These are phyloP conservation scores for Anagrus nilaparvatae DNA, from an alignment of 1,140 invertebrate species.

Conservation along the genomic window DNA sequence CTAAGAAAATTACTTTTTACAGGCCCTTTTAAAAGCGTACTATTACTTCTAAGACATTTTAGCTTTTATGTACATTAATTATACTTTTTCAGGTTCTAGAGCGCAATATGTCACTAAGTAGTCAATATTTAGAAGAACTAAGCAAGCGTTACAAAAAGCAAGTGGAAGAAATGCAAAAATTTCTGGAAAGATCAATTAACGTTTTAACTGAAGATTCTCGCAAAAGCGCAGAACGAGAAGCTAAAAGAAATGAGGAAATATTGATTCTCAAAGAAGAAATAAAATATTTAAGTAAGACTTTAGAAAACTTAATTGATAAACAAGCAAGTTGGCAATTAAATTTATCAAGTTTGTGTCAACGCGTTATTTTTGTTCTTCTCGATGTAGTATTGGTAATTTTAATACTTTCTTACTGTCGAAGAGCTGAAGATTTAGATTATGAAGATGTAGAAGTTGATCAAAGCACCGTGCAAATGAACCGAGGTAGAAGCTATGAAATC, in stretches of 20 bases:
- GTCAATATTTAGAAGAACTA: constrained; percentile 90
- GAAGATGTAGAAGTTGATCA: constrained; percentile 11
- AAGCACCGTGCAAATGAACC: background rate
- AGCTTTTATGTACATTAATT: constrained; percentile 5
- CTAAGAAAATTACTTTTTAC: no score
- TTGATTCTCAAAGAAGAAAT: constrained; percentile 49
- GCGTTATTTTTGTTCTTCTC: constrained; percentile 42
- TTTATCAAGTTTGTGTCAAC: constrained; percentile 46
- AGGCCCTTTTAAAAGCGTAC: background rate
- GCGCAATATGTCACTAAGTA: constrained; percentile 90
- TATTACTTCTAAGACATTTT: background rate
- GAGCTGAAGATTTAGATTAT: constrained; percentile 19
- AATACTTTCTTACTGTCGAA: constrained; percentile 40
- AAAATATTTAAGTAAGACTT: constrained; percentile 42
- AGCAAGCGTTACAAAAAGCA: constrained; percentile 91
- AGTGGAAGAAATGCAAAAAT: constrained; percentile 86
- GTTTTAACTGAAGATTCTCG: constrained; percentile 64
- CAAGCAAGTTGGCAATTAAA: constrained; percentile 52
- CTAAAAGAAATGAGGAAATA: constrained; percentile 54
- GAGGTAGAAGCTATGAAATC: constrained; percentile 9
- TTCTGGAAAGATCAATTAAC: constrained; percentile 69
- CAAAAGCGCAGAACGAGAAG: constrained; percentile 58
- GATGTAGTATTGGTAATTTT: constrained; percentile 43
- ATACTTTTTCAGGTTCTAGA: constrained; percentile 72
- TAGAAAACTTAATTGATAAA: constrained; percentile 52